These are phyloP conservation scores for Eumerus sabulonum DNA, from an alignment of 2,888 invertebrate genomes.

Conservation along the genomic window DNA sequence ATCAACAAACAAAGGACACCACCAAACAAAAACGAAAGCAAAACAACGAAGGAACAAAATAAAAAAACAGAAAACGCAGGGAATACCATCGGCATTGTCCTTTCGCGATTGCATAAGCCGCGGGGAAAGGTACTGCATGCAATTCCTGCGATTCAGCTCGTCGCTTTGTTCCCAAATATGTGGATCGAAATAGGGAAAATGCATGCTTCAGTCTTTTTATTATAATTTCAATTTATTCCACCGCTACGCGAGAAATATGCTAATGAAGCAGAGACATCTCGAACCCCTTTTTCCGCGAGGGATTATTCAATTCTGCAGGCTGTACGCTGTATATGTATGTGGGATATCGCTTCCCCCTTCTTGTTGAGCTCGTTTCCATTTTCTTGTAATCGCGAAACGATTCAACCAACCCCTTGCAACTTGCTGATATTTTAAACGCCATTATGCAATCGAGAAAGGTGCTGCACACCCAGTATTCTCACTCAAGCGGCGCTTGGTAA, in stretches of 20 bases:
- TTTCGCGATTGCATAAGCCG: conserved; percentile 62
- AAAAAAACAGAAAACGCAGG: conserved; percentile 2
- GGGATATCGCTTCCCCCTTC: conserved; percentile 25
- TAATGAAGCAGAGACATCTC: conserved; percentile 47
- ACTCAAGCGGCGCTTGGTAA: background rate
- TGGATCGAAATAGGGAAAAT: too few species aligned
- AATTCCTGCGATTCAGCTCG: conserved; percentile 54
- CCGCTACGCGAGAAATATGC: conserved; percentile 65
- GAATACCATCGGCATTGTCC: conserved; percentile 36
- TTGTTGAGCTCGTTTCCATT: conserved; percentile 24
- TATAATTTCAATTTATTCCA: conserved; percentile 55
- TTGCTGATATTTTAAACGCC: conserved; percentile 62
- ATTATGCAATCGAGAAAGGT: conserved; percentile 64
- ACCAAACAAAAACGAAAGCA: conserved; percentile 46
- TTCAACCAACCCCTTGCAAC: conserved; percentile 28
- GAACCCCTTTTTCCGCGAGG: conserved; percentile 29
- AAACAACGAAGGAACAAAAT: conserved; percentile 10
- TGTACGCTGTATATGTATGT: conserved; percentile 20
- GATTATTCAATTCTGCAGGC: conserved; percentile 37
- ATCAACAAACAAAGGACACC: conserved; percentile 66
- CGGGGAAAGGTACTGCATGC: conserved; percentile 54
- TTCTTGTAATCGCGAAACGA: background rate
- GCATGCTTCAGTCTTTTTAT: conserved; percentile 41
- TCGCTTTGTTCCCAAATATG: conserved; percentile 23
- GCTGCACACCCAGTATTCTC: conserved; percentile 8